A percentile compares a stretch with the other conserved stretches of the same genome.
phyloP scores from a whole-genome alignment of 2,888 invertebrate genomes.

The Platerodrilus igneus region DNA sequence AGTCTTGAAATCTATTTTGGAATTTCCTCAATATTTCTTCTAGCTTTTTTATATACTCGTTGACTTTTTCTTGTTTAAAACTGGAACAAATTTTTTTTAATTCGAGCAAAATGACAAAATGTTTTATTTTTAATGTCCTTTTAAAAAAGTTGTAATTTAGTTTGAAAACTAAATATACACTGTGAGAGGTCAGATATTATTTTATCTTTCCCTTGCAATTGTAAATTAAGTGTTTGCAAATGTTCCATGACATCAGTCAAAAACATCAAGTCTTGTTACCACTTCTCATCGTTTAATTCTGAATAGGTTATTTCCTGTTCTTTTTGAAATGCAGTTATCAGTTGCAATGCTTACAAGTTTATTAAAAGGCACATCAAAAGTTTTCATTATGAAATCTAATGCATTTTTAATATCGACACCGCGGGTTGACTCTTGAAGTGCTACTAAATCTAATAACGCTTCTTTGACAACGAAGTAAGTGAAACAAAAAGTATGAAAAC shows the following conservation, averaged over 20 bases:
- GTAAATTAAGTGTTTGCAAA: conserved; percentile 23
- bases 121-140: conserved; percentile 19
- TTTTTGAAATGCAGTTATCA: conserved; percentile 22
- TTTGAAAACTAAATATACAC: conserved; percentile 10
- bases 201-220: conserved; percentile 23
- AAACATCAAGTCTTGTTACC: conserved; percentile 15
- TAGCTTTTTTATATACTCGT: conserved; percentile 27
- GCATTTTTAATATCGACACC: conserved; percentile 22
- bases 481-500: conserved; percentile 23
- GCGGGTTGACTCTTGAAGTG: conserved; percentile 19
- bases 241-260: conserved; percentile 20
- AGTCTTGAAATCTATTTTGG: conserved; percentile 15
- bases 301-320: conserved; percentile 23
- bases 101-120: conserved; percentile 17
- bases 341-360: conserved; percentile 21
- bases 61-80: conserved; percentile 22
- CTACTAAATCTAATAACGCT: conserved; percentile 21
- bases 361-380: conserved; percentile 20
- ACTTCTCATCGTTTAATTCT: conserved; percentile 23
- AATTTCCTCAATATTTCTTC: conserved; percentile 19
- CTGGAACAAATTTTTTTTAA: conserved; percentile 19
- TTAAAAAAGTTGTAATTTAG: conserved; percentile 15
- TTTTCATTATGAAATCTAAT: conserved; percentile 23
- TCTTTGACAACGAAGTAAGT: conserved; percentile 20
- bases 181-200: conserved; percentile 14